Evolutionary conservation across 1,140 invertebrate species (phyloP).

Genomic region (Drosophila paulistorum): DNA sequence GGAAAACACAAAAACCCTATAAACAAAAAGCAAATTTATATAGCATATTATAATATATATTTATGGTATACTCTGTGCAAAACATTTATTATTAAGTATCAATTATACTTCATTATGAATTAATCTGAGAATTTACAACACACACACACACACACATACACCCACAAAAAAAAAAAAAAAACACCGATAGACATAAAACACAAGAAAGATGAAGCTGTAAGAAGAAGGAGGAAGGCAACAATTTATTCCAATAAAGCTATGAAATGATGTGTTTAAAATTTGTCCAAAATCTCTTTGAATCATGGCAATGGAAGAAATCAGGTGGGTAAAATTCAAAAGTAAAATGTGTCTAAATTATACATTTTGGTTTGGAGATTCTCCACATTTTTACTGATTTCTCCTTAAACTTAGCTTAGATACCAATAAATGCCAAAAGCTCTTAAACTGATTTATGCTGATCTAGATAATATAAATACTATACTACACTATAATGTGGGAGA

Average conservation of each 20-base stretch:
- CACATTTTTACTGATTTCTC: too few species aligned
- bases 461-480: too few species aligned
- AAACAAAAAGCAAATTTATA: conserved; percentile 59
- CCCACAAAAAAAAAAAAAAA: conserved; percentile 29
- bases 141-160: conserved; percentile 18
- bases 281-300: background rate
- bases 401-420: too few species aligned
- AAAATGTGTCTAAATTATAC: too few species aligned
- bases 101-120: conserved; percentile 77
- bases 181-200: conserved; percentile 35
- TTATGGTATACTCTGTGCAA: conserved; percentile 75
- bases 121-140: conserved; percentile 71
- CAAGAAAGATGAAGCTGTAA: conserved; percentile 18
- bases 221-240: conserved; percentile 54
- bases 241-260: conserved; percentile 80
- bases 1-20: conserved; percentile 7
- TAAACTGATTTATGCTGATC: too few species aligned
- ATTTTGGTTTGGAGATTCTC: too few species aligned
- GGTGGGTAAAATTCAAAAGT: too few species aligned
- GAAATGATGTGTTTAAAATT: conserved; percentile 75
- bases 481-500: too few species aligned
- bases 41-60: conserved; percentile 52
- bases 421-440: too few species aligned
- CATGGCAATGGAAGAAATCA: background rate
- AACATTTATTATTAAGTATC: conserved; percentile 77